These are phyloP conservation scores for Carassius gibelio DNA, from an alignment of 2,113 vertebrate species.

Conservation along the genomic window DNA sequence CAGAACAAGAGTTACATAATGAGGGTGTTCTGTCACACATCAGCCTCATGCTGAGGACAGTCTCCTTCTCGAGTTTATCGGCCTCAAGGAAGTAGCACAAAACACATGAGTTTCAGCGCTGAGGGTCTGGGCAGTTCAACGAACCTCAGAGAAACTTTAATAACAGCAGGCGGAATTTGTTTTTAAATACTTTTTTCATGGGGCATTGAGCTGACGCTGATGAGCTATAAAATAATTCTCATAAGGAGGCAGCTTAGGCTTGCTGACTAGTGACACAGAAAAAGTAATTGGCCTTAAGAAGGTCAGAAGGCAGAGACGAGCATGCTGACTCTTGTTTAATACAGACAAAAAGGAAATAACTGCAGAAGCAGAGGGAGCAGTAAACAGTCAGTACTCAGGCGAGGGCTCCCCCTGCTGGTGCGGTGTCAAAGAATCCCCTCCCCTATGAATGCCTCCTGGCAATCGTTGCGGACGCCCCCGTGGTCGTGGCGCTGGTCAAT, in stretches of 20 bases:
- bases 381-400: too few relatives aligned
- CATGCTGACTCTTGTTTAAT: too few relatives aligned
- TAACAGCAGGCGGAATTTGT: not conserved
- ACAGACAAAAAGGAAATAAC: too few relatives aligned
- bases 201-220: not conserved
- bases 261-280: not conserved
- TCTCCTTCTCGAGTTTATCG: constrained; percentile 73
- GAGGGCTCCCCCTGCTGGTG: too few relatives aligned
- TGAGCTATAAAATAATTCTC: not conserved
- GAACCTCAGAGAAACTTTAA: not conserved
- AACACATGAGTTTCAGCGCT: not conserved
- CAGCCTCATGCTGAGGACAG: constrained; percentile 70
- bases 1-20: constrained; percentile 63
- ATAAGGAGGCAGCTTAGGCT: not conserved
- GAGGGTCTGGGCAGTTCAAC: not conserved
- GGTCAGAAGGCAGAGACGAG: too few relatives aligned
- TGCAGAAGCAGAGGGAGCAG: too few relatives aligned
- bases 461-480: too few relatives aligned
- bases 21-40: constrained; percentile 63
- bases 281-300: too few relatives aligned
- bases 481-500: too few relatives aligned
- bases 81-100: constrained; percentile 2
- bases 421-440: too few relatives aligned
- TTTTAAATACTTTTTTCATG: not conserved
- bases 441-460: too few relatives aligned